A percentile compares a stretch with the other conserved stretches of the same genome.
These are phyloP conservation scores for Genyomyrus donnyi DNA, from an alignment of 2,113 vertebrate genomes.

Conservation along the genomic window DNA sequence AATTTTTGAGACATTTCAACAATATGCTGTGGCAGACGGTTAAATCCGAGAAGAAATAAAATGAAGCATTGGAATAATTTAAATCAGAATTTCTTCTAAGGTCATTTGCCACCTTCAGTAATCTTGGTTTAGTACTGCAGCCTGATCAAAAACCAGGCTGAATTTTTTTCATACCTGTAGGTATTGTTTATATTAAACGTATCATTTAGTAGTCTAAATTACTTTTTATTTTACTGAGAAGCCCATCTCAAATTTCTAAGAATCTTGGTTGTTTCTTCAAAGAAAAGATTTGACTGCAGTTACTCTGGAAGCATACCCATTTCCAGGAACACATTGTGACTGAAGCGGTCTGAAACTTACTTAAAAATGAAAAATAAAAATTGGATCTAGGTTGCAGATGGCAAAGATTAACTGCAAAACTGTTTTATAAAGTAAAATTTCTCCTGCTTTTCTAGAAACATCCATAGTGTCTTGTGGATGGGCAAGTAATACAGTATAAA, in stretches of 20 bases:
- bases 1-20: not conserved
- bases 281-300: not conserved
- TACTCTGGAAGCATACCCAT: not conserved
- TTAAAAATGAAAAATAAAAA: not conserved
- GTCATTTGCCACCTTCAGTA: not conserved
- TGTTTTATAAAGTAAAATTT: not conserved
- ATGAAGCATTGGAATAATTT: not conserved
- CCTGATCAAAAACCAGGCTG: not conserved
- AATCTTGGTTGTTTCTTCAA: not conserved
- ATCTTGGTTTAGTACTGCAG: not conserved
- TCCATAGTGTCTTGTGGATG: not conserved
- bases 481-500: not conserved
- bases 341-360: not conserved
- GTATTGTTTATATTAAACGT: not conserved
- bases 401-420: not conserved
- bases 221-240: not conserved
- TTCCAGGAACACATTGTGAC: not conserved
- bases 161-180: not conserved
- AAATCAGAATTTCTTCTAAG: not conserved
- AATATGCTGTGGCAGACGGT: not conserved
- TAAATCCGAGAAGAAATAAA: not conserved
- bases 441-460: not conserved
- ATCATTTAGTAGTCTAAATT: not conserved
- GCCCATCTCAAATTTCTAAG: not conserved
- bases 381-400: not conserved